Base-by-base conservation (phyloP, 2,113 vertebrate genomes). In the Entelurus aequoreus region DNA sequence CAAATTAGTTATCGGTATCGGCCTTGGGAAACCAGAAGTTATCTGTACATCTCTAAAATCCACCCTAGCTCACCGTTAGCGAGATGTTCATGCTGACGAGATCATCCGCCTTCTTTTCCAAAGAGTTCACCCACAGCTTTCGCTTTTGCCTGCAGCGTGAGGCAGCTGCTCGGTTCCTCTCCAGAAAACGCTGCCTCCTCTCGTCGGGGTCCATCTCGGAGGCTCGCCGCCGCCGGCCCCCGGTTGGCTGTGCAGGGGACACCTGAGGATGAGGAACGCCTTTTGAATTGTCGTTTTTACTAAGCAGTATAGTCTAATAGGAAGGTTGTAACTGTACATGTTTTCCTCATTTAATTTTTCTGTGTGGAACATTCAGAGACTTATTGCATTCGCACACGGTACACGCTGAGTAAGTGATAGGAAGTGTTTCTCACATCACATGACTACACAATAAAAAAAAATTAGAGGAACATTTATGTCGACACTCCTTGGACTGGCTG, bases 61-160 rank as follows among this genome's bases (percentile, higher is more conserved):
- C 9, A 9, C 42, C 42, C 42, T 0, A 14, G 88, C 93, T 94
- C 80, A 97, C 94, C 62, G 92, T 89, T 59, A 98, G 91, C 44
- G 95, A 92, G 69, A 96, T 92, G 74, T 98, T 98, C 83, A 95
- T 92, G 73, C 80, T 90, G 4, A 90, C 94, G 3, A 98, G 92
- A 75, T 98, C 96, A 44, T 98, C 96, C 0, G 96, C 94, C 37
- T 97, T 96, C 76, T 95, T 97, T 82, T 98, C 96, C 66, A 98
- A 71, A n/a, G 94, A 94, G 4, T 88, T 93, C 4, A 98, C 96
- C 95, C 95, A 98, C 2, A 98, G 79, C 68, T 98, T 98, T 60
- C 96, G 88, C 14, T 98, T 98, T 65, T 98, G 96, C 1, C 96
- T 89, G 85, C 96, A 98, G 46, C 95, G 95, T 0, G 95, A 95